Percentiles rank a stretch among this genome's conserved stretches.
phyloP scores from a whole-genome alignment of 2,113 vertebrate species.

The Callorhinus ursinus region DNA sequence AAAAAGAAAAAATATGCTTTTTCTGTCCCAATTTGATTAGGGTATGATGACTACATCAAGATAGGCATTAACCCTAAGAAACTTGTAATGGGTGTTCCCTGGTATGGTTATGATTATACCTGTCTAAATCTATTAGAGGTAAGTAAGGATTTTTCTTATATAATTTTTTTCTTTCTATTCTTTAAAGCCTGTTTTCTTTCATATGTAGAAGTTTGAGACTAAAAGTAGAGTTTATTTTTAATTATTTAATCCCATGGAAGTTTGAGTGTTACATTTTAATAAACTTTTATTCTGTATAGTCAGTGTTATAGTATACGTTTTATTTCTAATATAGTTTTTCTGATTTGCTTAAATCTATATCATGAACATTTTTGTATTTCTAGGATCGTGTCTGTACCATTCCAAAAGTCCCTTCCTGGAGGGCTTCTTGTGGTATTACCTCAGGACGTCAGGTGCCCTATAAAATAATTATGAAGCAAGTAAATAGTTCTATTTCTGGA shows the following conservation, averaged over 20 bases:
- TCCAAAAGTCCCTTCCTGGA: slow-evolving; percentile 91
- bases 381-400: slow-evolving; percentile 91
- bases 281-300: slow-evolving; percentile 20
- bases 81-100: slow-evolving; percentile 96
- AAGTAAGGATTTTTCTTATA: slow-evolving; percentile 58
- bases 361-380: background rate
- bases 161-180: background rate
- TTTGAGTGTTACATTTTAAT: slow-evolving; percentile 20
- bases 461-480: slow-evolving; percentile 90
- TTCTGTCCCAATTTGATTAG: slow-evolving; percentile 83
- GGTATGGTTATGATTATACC: slow-evolving; percentile 98
- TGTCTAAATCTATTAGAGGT: slow-evolving; percentile 92
- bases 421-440: slow-evolving; percentile 95
- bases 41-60: slow-evolving; percentile 91
- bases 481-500: slow-evolving; percentile 91
- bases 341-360: background rate
- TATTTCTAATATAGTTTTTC: slow-evolving; percentile 38
- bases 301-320: background rate
- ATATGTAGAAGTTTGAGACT: slow-evolving; percentile 31
- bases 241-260: slow-evolving; percentile 20
- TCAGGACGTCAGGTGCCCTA: slow-evolving; percentile 92
- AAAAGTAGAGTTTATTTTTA: slow-evolving; percentile 37
- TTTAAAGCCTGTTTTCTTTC: background rate
- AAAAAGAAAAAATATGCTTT: slow-evolving; percentile 46
- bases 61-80: slow-evolving; percentile 92